Conservation (phyloP, 2,113 vertebrate species). For the Catagonus wagneri region DNA sequence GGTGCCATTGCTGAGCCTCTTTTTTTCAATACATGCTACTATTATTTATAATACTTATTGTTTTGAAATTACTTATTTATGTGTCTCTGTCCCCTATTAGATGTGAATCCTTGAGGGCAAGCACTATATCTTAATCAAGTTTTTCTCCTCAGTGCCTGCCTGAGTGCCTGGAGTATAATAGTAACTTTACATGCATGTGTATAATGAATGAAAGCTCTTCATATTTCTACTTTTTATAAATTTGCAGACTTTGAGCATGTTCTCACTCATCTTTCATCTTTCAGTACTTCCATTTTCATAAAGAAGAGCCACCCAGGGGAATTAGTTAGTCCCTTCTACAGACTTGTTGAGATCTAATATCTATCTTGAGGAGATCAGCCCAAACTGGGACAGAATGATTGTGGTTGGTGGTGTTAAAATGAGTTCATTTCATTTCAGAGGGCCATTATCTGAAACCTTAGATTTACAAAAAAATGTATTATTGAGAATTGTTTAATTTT, state of each 20-base stretch:
- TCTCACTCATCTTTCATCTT: slow-evolving; percentile 54
- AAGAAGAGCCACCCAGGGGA: not conserved
- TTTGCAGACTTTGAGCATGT: slow-evolving; percentile 47
- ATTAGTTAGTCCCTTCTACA: slow-evolving; percentile 23
- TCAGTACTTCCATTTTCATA: slow-evolving; percentile 19
- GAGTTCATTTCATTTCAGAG: slow-evolving; percentile 32
- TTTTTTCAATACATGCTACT: not conserved
- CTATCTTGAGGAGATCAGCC: slow-evolving; percentile 37
- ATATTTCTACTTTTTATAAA: slow-evolving; percentile 55
- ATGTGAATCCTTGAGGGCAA: slow-evolving; percentile 58
- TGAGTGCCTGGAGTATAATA: slow-evolving; percentile 15
- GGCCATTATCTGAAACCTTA: slow-evolving; percentile 46
- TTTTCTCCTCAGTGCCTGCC: slow-evolving; percentile 43
- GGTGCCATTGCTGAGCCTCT: slow-evolving; percentile 7
- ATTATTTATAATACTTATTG: slow-evolving; percentile 50
- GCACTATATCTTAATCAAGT: slow-evolving; percentile 57
- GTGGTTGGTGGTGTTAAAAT: not conserved
- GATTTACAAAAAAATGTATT: slow-evolving; percentile 30
- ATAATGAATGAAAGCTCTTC: slow-evolving; percentile 10
- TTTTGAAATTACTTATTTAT: slow-evolving; percentile 65
- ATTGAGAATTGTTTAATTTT: slow-evolving; percentile 70
- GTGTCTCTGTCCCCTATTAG: slow-evolving; percentile 54
- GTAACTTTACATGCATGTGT: not conserved
- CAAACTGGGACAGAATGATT: not conserved
- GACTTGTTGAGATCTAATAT: slow-evolving; percentile 29